Evolutionary conservation across 1,140 invertebrate species (phyloP), one percentile per base, ranked within the genome.

Genomic region (Caenorhabditis inopinata): DNA sequence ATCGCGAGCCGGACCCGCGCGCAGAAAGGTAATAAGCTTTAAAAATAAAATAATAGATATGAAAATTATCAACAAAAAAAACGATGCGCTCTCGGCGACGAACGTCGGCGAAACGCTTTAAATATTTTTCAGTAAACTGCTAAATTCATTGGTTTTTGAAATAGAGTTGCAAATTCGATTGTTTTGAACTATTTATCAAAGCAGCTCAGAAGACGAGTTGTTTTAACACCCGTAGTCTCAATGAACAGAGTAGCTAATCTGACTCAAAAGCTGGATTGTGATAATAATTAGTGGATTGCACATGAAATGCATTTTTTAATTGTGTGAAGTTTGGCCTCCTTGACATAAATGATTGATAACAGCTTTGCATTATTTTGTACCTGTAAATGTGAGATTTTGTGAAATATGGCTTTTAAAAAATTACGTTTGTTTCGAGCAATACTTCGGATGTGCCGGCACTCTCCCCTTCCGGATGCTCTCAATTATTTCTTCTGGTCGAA

Each of bases 381-480:
- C 78, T 79, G 32, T 74, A 79, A 62, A 23, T 18, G 3, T 23
- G 29, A 18, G 3, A n/a, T 9, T 2, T 29, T 42, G 1, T 18
- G 27, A 73, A 73, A 14, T 9, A 51, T 9, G 1, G 0, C 5
- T 35, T 32, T 58, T 16, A 42, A 4, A 68, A 23, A 38, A 42
- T 6, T 58, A 82, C 79, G 79, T 81, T 51, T 82, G 68, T 29
- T 83, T 82, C 1, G 81, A 80, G 12, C 82, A 58, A 32, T 58
- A 82, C 14, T 80, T 62, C 18, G 81, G 83, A 35, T 73, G 80
- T 5, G 73, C 35, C 6, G 80, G 82, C 18, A 76, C 42, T 78
- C 81, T 46, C 12, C 82, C 82, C 46, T 78, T 78, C 48, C 74
- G 62, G 23, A 83, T 74, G 18, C 75, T 77, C 47, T 79, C 58